These are phyloP conservation scores for Aplodontia rufa DNA, from an alignment of 2,113 vertebrate genomes.

Conservation along the genomic window DNA sequence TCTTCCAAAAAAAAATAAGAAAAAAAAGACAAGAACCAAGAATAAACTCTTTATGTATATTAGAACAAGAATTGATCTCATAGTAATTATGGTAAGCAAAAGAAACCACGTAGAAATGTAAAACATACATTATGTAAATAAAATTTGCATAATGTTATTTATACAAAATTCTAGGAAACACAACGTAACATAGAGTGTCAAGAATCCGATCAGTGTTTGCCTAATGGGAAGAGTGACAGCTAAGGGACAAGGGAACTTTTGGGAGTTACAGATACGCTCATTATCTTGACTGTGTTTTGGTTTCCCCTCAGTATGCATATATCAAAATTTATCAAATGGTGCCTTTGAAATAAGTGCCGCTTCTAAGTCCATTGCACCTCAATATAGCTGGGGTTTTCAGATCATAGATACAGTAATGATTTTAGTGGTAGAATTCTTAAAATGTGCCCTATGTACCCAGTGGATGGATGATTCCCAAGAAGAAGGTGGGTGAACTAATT, in stretches of 20 bases:
- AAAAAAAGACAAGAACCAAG: not conserved
- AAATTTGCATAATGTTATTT: not conserved
- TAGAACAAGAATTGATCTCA: not conserved
- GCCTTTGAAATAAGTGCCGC: not conserved
- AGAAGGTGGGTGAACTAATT: not conserved
- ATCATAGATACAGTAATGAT: not conserved
- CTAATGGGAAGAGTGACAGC: not conserved
- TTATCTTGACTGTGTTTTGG: not conserved
- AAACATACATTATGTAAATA: no score
- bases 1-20: not conserved
- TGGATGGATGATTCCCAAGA: not conserved
- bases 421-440: slow-evolving; percentile 6
- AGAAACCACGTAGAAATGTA: slow-evolving; percentile 22
- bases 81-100: not conserved
- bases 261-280: not conserved
- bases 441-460: not conserved
- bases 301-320: not conserved
- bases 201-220: not conserved
- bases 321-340: not conserved
- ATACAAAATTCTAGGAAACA: not conserved
- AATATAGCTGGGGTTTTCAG: not conserved
- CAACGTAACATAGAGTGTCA: not conserved
- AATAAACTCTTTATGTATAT: not conserved
- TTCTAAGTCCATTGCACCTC: not conserved
- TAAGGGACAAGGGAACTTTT: not conserved